Evolutionary conservation across 2,797 vertebrate genomes (phyloP), one percentile per base, ranked within the genome.

Genomic region (Zonotrichia albicollis): DNA sequence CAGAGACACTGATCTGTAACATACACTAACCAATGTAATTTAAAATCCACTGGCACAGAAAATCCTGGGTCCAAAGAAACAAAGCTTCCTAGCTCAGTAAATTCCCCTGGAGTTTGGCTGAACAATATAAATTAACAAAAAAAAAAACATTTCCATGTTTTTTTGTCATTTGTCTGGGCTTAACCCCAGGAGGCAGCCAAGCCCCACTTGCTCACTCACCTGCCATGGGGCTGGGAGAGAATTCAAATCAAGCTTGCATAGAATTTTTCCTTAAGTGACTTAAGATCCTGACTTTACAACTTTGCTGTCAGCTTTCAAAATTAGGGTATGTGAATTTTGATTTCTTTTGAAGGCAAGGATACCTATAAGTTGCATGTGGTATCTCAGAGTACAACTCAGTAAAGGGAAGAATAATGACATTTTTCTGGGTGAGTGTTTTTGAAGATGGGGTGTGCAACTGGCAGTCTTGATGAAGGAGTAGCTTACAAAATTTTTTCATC

Each of bases 381-480:
- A 14, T 51, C 27, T 68, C 58, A 53, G 36, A 84, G 29, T 72
- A 32, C 27, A 66, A 4, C 22, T 40, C 6, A 27, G 3, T 70
- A 51, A 54, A 54, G 9, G 32, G 9, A 65, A 80, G 54, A 84
- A 78, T 38, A 9, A 36, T 13, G 2, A 34, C 32, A 21, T n/a
- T 86, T 61, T 57, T 40, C 19, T 50, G 22, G 10, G 21, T 54
- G 6, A 12, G 0, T 14, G 3, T 60, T 71, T 72, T n/a, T 26
- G 5, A 8, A 60, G 21, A n/a, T 5, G 17, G 6, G 4, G 0
- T 27, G 2, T 80, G 14, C 21, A 79, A 22, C 26, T 84, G 55
- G 10, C 45, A 87, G 30, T 26, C n/a, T 36, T 51, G 38, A 46
- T 50, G 34, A 78, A 84, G 22, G 30, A 5, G 3, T 78, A 20